These are phyloP conservation scores for Vimba vimba DNA, from an alignment of 2,113 vertebrate species.

Conservation along the genomic window DNA sequence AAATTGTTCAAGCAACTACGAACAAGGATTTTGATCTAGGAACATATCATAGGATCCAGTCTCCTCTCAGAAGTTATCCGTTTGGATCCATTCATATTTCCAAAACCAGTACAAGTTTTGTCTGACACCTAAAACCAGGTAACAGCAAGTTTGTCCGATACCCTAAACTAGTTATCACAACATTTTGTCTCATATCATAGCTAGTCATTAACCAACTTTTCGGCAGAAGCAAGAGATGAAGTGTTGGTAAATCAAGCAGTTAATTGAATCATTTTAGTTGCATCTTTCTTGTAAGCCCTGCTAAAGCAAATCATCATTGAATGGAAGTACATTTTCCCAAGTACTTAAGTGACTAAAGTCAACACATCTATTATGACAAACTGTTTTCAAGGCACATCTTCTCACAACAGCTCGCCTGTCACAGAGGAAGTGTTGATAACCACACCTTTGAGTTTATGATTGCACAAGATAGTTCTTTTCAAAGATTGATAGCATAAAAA, in stretches of 20 bases:
- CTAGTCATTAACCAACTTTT: too few species aligned
- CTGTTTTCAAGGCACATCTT: background rate
- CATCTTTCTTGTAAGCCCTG: background rate
- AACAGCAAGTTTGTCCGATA: background rate
- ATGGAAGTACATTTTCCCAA: background rate
- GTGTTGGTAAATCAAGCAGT: background rate
- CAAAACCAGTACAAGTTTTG: background rate
- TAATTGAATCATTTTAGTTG: background rate
- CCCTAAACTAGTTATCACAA: background rate
- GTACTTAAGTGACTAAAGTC: background rate
- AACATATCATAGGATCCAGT: background rate
- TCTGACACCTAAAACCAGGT: background rate
- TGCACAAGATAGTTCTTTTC: conserved; percentile 67
- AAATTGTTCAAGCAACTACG: background rate
- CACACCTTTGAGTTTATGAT: conserved; percentile 66
- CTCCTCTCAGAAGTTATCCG: background rate
- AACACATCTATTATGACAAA: background rate
- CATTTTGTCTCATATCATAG: background rate
- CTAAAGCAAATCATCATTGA: background rate
- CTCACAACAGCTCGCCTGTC: background rate
- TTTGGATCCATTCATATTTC: background rate
- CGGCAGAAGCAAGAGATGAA: background rate
- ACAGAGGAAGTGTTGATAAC: conserved; percentile 71
- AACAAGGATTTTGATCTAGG: background rate
- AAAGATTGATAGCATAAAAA: conserved; percentile 66